A percentile compares a stretch with the other conserved stretches of the same genome.
phyloP scores from a whole-genome alignment of 1,140 invertebrate species.

The Drosophila neocordata region DNA sequence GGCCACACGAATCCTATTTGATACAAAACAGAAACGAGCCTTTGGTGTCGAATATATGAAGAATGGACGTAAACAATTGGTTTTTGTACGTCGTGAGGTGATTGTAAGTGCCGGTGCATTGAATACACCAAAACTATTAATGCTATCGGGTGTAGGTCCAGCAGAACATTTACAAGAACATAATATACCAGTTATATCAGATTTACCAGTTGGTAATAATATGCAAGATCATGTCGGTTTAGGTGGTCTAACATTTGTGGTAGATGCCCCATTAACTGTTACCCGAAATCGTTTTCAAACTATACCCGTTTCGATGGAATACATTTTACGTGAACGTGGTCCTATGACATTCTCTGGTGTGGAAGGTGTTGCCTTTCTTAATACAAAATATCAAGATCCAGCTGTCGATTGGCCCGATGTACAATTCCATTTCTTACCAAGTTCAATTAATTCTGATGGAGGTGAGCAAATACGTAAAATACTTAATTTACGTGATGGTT shows the following conservation, averaged over 20 bases:
- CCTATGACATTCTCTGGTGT: conserved; percentile 92
- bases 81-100: conserved; percentile 89
- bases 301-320: conserved; percentile 90
- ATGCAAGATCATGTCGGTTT: conserved; percentile 89
- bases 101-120: conserved; percentile 92
- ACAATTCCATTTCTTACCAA: conserved; percentile 93
- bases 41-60: conserved; percentile 90
- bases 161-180: conserved; percentile 89
- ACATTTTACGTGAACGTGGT: conserved; percentile 90
- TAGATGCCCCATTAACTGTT: conserved; percentile 91
- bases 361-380: conserved; percentile 92
- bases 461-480: conserved; percentile 90
- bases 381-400: conserved; percentile 90
- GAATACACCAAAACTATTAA: conserved; percentile 92
- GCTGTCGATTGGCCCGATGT: conserved; percentile 91
- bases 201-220: conserved; percentile 92
- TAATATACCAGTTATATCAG: conserved; percentile 88
- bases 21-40: conserved; percentile 86
- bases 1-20: conserved; percentile 88
- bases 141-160: conserved; percentile 95
- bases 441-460: conserved; percentile 91
- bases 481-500: conserved; percentile 89
- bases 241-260: conserved; percentile 91
- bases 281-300: conserved; percentile 91
- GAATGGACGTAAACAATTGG: conserved; percentile 86